Conservation (phyloP, 2,113 vertebrate species). For the Crotalus horridus region DNA sequence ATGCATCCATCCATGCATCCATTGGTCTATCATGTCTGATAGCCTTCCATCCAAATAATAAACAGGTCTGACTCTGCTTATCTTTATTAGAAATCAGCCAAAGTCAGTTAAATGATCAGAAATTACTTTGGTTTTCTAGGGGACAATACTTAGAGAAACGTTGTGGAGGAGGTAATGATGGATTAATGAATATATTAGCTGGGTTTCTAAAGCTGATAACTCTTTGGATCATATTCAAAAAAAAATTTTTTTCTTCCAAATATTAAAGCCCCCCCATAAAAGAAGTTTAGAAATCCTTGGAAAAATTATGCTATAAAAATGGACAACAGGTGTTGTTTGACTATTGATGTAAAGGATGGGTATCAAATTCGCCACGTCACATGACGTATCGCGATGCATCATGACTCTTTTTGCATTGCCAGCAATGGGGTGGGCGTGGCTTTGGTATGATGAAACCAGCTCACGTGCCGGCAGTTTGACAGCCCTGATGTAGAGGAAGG, state of each 20-base stretch:
- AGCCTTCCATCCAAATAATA: not conserved
- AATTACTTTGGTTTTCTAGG: not conserved
- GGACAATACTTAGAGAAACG: not conserved
- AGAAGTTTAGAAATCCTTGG: not conserved
- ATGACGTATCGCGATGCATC: no score
- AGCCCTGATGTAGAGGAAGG: not conserved
- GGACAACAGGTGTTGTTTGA: not conserved
- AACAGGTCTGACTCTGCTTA: not conserved
- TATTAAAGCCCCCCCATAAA: not conserved
- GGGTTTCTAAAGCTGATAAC: not conserved
- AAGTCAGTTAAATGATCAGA: not conserved
- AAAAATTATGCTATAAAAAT: not conserved
- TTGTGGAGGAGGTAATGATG: not conserved
- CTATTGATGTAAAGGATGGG: not conserved
- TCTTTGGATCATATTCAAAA: not conserved
- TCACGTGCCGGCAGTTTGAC: no score
- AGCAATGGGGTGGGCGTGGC: no score
- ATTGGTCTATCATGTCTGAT: not conserved
- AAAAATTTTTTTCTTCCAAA: not conserved
- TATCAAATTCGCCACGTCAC: no score
- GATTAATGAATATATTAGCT: not conserved
- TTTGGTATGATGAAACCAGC: no score
- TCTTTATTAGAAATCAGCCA: not conserved
- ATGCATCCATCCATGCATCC: no score
- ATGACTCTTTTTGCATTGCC: no score